A percentile compares a stretch with the other conserved stretches of the same genome.
phyloP scores from a whole-genome alignment of 2,888 invertebrate genomes.

The Oscheius onirici region DNA sequence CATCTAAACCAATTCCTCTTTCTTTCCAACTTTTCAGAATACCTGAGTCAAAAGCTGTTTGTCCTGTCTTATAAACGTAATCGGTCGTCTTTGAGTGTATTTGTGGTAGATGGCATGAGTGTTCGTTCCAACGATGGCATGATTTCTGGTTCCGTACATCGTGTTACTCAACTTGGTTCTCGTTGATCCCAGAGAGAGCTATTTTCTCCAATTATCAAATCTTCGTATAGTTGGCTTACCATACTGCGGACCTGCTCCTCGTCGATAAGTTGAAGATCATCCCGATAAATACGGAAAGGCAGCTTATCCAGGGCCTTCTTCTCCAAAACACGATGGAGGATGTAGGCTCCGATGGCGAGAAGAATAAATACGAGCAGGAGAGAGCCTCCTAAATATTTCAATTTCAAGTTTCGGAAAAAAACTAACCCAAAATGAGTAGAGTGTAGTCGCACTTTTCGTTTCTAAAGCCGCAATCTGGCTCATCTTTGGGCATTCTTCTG shows the following conservation, averaged over 20 bases:
- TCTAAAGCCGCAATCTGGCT: constrained; percentile 66
- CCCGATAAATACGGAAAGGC: constrained; percentile 57
- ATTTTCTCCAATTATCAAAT: not conserved
- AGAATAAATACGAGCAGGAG: constrained; percentile 54
- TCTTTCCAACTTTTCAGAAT: not conserved
- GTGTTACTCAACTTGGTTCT: constrained; percentile 60
- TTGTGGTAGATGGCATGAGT: constrained; percentile 58
- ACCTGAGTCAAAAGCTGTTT: constrained; percentile 52
- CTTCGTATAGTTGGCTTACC: constrained; percentile 28
- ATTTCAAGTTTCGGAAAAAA: too few species aligned
- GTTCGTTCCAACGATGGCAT: constrained; percentile 67
- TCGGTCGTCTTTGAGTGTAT: constrained; percentile 56
- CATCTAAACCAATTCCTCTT: constrained; percentile 74
- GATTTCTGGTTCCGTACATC: constrained; percentile 56
- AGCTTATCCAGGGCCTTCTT: constrained; percentile 52
- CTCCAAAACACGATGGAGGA: constrained; percentile 47
- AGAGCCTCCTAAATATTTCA: constrained; percentile 33
- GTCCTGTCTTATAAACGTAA: constrained; percentile 48
- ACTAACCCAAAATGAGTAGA: constrained; percentile 43
- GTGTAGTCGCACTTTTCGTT: constrained; percentile 59
- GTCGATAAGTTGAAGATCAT: constrained; percentile 56
- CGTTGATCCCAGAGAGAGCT: constrained; percentile 57
- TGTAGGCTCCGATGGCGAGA: constrained; percentile 47
- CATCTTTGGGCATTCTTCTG: constrained; percentile 58
- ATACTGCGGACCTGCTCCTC: constrained; percentile 59